Percentiles rank a stretch among this genome's conserved stretches.
Conservation (phyloP, 2,888 invertebrate species). For the Leptogaster cylindrica region DNA sequence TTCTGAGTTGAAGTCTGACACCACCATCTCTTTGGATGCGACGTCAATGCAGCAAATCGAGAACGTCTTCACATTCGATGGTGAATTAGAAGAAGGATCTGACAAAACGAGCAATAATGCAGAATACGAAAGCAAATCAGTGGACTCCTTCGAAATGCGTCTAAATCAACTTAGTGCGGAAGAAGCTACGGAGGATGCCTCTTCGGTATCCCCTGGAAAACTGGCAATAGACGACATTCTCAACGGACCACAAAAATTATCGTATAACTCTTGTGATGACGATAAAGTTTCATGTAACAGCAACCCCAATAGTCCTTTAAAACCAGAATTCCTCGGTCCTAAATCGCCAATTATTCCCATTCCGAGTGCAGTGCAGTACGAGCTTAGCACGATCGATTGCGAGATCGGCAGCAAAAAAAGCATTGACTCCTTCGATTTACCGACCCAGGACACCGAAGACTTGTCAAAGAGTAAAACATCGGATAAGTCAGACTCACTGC, state of each 20-base stretch:
- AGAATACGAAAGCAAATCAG: slow-evolving; percentile 58
- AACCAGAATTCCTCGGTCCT: slow-evolving; percentile 45
- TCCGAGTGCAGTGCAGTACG: slow-evolving; percentile 63
- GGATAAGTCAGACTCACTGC: slow-evolving; percentile 53
- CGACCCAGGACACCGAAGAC: slow-evolving; percentile 52
- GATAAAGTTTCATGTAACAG: slow-evolving; percentile 57
- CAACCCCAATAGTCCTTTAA: slow-evolving; percentile 53
- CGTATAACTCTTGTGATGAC: slow-evolving; percentile 55
- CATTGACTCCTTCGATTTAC: slow-evolving; percentile 62
- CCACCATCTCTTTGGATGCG: slow-evolving; percentile 53
- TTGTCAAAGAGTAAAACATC: slow-evolving; percentile 47
- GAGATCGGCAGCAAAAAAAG: slow-evolving; percentile 70
- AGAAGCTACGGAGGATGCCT: slow-evolving; percentile 64
- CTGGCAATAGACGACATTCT: slow-evolving; percentile 63
- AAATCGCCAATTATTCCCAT: slow-evolving; percentile 78
- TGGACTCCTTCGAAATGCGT: slow-evolving; percentile 62
- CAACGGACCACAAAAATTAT: slow-evolving; percentile 59
- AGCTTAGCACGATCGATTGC: slow-evolving; percentile 68
- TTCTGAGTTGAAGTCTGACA: slow-evolving; percentile 49
- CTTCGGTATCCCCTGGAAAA: slow-evolving; percentile 61
- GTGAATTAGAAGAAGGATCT: slow-evolving; percentile 59
- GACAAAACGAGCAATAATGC: slow-evolving; percentile 40
- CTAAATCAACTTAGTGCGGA: slow-evolving; percentile 64
- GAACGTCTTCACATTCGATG: slow-evolving; percentile 77
- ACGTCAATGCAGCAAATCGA: slow-evolving; percentile 58